These are phyloP conservation scores for Amazona finschi DNA, from an alignment of 2,797 vertebrate genomes.

Conservation along the genomic window DNA sequence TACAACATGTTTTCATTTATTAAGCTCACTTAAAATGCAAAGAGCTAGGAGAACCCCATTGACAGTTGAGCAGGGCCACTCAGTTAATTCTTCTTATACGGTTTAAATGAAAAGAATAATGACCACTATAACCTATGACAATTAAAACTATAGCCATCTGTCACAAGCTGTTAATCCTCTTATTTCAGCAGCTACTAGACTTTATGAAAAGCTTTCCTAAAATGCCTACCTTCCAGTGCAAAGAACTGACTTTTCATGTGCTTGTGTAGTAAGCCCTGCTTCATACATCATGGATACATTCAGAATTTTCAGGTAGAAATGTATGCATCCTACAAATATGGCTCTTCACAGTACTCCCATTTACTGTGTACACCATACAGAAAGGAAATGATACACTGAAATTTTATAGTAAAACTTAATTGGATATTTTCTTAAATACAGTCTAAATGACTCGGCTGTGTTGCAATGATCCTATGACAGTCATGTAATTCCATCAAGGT, in stretches of 20 bases:
- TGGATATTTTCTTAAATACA: neutral
- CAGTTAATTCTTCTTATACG: conserved; percentile 75
- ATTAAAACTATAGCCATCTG: conserved; percentile 70
- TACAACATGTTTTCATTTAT: conserved; percentile 82
- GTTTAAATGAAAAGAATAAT: conserved; percentile 71
- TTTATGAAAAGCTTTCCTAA: neutral
- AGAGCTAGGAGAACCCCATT: conserved; percentile 78
- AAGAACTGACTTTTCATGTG: neutral
- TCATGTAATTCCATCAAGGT: neutral
- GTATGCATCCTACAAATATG: neutral
- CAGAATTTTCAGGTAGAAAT: neutral
- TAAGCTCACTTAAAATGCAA: conserved; percentile 93
- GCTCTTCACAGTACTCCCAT: neutral
- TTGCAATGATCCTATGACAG: neutral
- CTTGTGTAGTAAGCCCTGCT: neutral
- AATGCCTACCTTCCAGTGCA: conserved; percentile 17
- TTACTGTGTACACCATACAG: neutral
- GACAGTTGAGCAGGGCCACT: conserved; percentile 72
- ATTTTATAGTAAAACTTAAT: neutral
- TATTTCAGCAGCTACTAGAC: conserved; percentile 51
- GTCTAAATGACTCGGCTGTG: neutral
- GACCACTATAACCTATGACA: conserved; percentile 69
- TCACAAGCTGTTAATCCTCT: conserved; percentile 75
- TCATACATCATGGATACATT: neutral
- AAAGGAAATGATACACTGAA: neutral